phyloP scores from a whole-genome alignment of 2,113 vertebrate genomes.

The Chaenocephalus aceratus region DNA sequence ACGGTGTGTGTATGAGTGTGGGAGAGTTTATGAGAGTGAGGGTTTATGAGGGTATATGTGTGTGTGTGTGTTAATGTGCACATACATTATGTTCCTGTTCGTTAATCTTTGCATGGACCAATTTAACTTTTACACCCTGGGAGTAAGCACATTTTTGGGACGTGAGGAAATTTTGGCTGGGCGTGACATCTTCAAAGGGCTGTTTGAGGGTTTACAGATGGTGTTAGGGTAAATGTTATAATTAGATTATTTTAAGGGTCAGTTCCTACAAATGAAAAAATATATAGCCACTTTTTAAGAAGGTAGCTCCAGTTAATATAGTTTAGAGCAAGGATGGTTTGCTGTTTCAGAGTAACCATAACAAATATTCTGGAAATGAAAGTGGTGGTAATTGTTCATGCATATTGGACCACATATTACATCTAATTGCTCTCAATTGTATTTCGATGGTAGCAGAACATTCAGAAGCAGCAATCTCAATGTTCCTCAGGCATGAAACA shows the following conservation, averaged over 20 bases:
- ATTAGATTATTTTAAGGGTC: slow-evolving; percentile 38
- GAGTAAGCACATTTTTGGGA: slow-evolving; percentile 56
- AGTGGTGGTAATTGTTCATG: neutral
- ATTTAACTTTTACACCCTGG: slow-evolving; percentile 51
- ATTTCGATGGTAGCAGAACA: neutral
- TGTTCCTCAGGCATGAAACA: neutral
- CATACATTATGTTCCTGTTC: slow-evolving; percentile 42
- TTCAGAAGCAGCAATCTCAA: neutral
- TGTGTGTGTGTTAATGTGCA: slow-evolving; percentile 26
- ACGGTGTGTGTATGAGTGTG: slow-evolving; percentile 27
- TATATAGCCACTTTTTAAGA: neutral
- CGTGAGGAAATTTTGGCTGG: slow-evolving; percentile 36
- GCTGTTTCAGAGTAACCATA: neutral
- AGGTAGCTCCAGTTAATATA: neutral
- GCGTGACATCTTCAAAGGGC: slow-evolving; percentile 45
- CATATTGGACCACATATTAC: neutral
- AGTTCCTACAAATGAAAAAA: slow-evolving; percentile 4
- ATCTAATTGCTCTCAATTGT: neutral
- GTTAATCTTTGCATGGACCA: slow-evolving; percentile 38
- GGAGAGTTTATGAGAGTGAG: slow-evolving; percentile 21
- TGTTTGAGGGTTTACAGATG: slow-evolving; percentile 15
- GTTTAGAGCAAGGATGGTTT: neutral
- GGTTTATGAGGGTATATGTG: slow-evolving; percentile 17
- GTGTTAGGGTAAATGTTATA: slow-evolving; percentile 31
- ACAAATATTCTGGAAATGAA: neutral